Base-by-base conservation (phyloP, 2,888 invertebrate species). In the Diaphora mendica region DNA sequence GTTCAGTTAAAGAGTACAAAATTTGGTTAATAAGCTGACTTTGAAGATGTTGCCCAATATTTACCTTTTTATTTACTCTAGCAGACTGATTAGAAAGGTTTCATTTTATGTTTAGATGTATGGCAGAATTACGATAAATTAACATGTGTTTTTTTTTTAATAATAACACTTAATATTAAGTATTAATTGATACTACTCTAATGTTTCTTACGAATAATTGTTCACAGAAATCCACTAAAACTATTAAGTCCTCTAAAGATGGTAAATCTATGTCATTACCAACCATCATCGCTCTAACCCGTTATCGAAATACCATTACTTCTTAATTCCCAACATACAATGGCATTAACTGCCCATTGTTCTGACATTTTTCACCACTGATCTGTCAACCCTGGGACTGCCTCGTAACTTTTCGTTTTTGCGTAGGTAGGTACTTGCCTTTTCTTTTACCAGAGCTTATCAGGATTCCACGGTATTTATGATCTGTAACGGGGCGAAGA, bases 391-490 rank as follows among this genome's bases (percentile, higher is more conserved):
- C 83, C 81, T 82, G 74, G 39, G 72, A 68, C 70, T 64, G 68
- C 72, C 62, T 73, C 75, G 76, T 82, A 84, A 84, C 79, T 83
- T 84, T 79, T 67, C 76, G 76, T 75, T 80, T 75, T 82, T 73
- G 78, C 82, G 79, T 76, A 74, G 80, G 81, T 79, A 71, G 77
- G 73, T 82, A 82, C 80, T 83, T 82, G 82, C 77, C 78, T 86
- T 82, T 89, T 88, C 88, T 90, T 91, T 89, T 89, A 88, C 83
- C 85, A 82, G 82, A 86, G 90, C 90, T 92, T 92, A 92, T 91
- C 92, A 89, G 89, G 90, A 89, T 89, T 86, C 88, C 79, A 83
- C 86, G 84, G 89, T 91, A 91, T 92, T 92, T 92, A 91, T 91
- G 91, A 91, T 89, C 90, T 87, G 88, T 86, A 89, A 85, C 85